phyloP scores from a whole-genome alignment of 2,113 vertebrate species.

The Columba livia region DNA sequence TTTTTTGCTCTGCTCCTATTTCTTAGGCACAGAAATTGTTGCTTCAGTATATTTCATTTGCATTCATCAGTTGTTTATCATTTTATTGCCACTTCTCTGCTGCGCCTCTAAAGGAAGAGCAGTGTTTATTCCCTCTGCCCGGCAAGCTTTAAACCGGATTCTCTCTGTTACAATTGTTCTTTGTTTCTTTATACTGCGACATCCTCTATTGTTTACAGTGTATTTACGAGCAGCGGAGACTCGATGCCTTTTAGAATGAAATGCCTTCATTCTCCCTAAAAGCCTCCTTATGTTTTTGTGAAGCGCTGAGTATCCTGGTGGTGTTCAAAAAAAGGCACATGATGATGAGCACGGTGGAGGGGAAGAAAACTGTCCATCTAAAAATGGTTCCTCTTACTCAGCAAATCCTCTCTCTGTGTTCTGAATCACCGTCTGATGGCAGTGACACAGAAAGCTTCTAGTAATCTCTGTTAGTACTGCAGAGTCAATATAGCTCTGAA shows the following conservation, averaged over 20 bases:
- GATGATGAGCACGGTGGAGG: neutral
- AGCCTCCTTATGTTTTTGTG: neutral
- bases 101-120: conserved; percentile 3
- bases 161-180: neutral
- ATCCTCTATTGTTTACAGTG: conserved; percentile 31
- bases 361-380: neutral
- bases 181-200: conserved; percentile 13
- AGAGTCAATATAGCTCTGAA: neutral
- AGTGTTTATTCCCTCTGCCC: neutral
- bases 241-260: neutral
- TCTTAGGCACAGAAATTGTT: conserved; percentile 5
- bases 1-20: neutral
- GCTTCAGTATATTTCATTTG: conserved; percentile 34
- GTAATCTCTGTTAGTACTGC: neutral
- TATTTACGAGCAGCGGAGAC: neutral
- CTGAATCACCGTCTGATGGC: neutral
- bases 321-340: neutral
- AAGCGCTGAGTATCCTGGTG: neutral
- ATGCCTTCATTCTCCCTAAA: neutral
- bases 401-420: conserved; percentile 5
- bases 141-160: conserved; percentile 14
- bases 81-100: conserved; percentile 27
- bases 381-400: conserved; percentile 42
- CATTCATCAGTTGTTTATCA: conserved; percentile 12
- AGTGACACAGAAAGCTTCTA: neutral